Evolutionary conservation across 2,888 invertebrate genomes (phyloP).

Genomic region (Drosophila dives): DNA sequence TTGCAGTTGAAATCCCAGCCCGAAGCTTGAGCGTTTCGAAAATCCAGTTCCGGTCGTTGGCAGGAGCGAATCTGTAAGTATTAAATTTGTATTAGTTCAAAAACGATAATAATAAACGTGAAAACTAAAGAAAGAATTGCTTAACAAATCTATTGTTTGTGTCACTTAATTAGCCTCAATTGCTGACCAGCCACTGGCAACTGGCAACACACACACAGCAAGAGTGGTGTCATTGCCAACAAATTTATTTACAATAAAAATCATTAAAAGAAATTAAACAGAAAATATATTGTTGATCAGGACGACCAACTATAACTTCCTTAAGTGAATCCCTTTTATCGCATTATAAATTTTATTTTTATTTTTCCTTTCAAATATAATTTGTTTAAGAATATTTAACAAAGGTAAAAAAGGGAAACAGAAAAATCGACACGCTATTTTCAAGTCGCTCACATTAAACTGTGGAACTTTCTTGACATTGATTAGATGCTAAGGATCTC

Average conservation of each 20-base stretch:
- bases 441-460: neutral
- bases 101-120: neutral
- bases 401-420: neutral
- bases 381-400: neutral
- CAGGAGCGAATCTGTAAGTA: constrained; percentile 34
- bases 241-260: neutral
- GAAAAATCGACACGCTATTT: too few species aligned
- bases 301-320: neutral
- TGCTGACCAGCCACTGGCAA: neutral
- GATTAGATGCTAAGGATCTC: neutral
- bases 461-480: neutral
- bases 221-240: constrained; percentile 9
- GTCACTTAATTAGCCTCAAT: constrained; percentile 23
- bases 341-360: neutral
- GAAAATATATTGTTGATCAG: neutral
- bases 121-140: constrained; percentile 1
- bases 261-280: neutral
- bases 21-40: neutral
- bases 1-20: constrained; percentile 21
- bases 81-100: neutral
- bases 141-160: constrained; percentile 27
- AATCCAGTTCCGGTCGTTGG: constrained; percentile 2
- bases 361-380: neutral
- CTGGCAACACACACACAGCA: neutral
- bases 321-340: neutral